A percentile compares a stretch with the other conserved stretches of the same genome.
These are phyloP conservation scores for Gambusia yucatana DNA, from an alignment of 2,797 vertebrate genomes.

Conservation along the genomic window DNA sequence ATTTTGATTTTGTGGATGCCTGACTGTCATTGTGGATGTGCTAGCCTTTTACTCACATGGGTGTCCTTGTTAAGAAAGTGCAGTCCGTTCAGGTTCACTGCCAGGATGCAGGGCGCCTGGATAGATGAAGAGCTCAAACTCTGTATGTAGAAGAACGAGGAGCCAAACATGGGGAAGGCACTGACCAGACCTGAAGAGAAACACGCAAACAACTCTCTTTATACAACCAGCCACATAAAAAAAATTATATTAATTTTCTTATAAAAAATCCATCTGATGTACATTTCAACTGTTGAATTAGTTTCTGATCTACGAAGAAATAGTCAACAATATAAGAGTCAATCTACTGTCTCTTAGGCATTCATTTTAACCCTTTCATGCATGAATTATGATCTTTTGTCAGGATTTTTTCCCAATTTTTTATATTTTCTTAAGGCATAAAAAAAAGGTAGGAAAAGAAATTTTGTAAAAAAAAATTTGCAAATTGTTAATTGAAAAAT, in stretches of 20 bases:
- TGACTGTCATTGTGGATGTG: neutral
- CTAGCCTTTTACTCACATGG: slow-evolving; percentile 81
- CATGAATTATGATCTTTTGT: no score
- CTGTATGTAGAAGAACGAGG: slow-evolving; percentile 97
- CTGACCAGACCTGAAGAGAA: slow-evolving; percentile 89
- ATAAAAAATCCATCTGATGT: neutral
- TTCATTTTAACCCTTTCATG: neutral
- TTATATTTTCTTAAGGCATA: no score
- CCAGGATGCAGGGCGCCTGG: slow-evolving; percentile 90
- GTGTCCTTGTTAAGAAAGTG: slow-evolving; percentile 94
- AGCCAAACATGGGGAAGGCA: slow-evolving; percentile 94
- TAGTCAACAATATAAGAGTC: neutral
- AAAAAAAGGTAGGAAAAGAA: no score
- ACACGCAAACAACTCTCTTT: neutral
- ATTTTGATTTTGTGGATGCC: neutral
- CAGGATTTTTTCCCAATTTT: no score
- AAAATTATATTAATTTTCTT: neutral
- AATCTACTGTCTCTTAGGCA: slow-evolving; percentile 54
- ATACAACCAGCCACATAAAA: neutral
- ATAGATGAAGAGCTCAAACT: slow-evolving; percentile 89
- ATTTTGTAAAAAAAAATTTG: no score
- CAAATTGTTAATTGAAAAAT: no score
- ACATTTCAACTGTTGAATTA: neutral
- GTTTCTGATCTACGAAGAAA: neutral
- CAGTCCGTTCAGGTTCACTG: slow-evolving; percentile 94